Base-by-base conservation (phyloP, 1,140 invertebrate species). In the Philopotamus ludificatus region DNA sequence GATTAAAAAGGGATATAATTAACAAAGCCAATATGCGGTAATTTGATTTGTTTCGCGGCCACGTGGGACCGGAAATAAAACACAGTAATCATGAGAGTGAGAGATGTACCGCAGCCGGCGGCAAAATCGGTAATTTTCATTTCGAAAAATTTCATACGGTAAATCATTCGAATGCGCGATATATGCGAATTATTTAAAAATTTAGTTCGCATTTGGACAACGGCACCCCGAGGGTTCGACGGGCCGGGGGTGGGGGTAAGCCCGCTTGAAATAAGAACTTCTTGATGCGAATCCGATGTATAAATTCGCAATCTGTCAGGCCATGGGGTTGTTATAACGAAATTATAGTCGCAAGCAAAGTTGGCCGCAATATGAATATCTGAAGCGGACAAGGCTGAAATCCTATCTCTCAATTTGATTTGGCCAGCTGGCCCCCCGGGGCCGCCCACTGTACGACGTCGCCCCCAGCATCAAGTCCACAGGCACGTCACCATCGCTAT, bases 401-500 rank as follows among this genome's bases (percentile, higher is more conserved):
- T 70, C 69, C 69, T 68, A 68, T 70, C 69, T 68, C 66, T 67
- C 63, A 70, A 70, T 70, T 70, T 70, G 66, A 70, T 70, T 70
- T 68, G 58, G 55, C 41, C 59, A 49, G 54, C 23, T 23, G 34
- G 26, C 59, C 50, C 55, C 62, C 42, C 16, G 55, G 63, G 63
- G 54, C 51, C 41, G 8, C 54, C 49, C 50, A n/a, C n/a, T n/a
- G n/a, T n/a, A n/a, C n/a, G n/a, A n/a, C n/a, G n/a, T n/a, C n/a
- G n/a, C n/a, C n/a, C n/a, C n/a, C n/a, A n/a, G n/a, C n/a, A n/a
- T n/a, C n/a, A n/a, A n/a, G n/a, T n/a, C n/a, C n/a, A n/a, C n/a
- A n/a, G n/a, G n/a, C n/a, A n/a, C n/a, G n/a, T n/a, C n/a, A n/a
- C n/a, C n/a, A n/a, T n/a, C n/a, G n/a, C n/a, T n/a, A n/a, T n/a